Conservation (phyloP, 1,140 invertebrate genomes). For the Apis mellifera region Amel_HAv3.1 CM009940.2:11932501-11933000, state of each 20-base stretch:
- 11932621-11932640: slow-evolving; percentile 40
- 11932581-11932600: slow-evolving; percentile 18
- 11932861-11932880: slow-evolving; percentile 58
- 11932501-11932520: not conserved
- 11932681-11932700: not conserved
- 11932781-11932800: not conserved
- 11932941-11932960: not conserved
- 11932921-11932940: not conserved
- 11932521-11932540: too few relatives aligned
- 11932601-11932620: slow-evolving; percentile 5
- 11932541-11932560: not conserved
- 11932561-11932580: not conserved
- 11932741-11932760: not conserved
- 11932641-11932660: slow-evolving; percentile 74
- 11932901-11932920: not conserved
- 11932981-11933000: slow-evolving; percentile 18
- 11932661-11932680: slow-evolving; percentile 67
- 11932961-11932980: slow-evolving; percentile 14
- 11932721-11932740: slow-evolving; percentile 1
- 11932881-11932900: slow-evolving; percentile 67
- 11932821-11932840: not conserved
- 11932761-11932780: slow-evolving; percentile 28
- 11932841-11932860: slow-evolving; percentile 10
- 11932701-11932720: not conserved
- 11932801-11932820: not conserved